A percentile compares a stretch with the other conserved stretches of the same genome.
Evolutionary conservation across 2,888 invertebrate genomes (phyloP).

Genomic region (Euphydryas editha): DNA sequence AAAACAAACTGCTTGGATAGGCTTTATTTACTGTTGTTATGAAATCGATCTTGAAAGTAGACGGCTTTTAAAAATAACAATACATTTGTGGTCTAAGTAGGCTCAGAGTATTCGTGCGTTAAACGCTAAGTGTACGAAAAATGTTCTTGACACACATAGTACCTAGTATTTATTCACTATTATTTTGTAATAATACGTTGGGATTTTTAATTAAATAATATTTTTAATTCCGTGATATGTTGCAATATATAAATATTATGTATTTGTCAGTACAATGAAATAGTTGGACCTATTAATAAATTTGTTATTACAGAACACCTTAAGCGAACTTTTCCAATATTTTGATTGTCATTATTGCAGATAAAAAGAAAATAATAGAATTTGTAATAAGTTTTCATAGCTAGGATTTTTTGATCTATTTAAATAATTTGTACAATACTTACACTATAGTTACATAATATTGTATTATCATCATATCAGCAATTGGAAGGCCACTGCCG

Average conservation of each 20-base stretch:
- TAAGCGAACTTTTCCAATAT: too few species aligned
- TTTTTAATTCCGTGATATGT: neutral
- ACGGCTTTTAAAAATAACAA: conserved; percentile 10
- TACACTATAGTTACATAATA: too few species aligned
- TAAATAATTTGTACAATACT: too few species aligned
- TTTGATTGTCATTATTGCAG: too few species aligned
- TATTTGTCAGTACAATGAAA: too few species aligned
- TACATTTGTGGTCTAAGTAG: conserved; percentile 1
- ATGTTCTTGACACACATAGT: conserved; percentile 8
- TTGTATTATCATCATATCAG: too few species aligned
- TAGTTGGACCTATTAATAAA: too few species aligned
- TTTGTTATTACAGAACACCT: too few species aligned
- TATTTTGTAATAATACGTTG: neutral
- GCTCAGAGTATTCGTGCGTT: conserved; percentile 2
- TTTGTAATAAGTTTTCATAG: too few species aligned
- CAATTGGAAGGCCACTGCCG: too few species aligned
- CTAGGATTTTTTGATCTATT: too few species aligned
- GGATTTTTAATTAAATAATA: neutral
- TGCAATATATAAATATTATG: neutral
- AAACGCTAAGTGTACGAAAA: conserved; percentile 13
- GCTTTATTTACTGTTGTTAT: conserved; percentile 9
- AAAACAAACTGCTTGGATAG: conserved; percentile 9
- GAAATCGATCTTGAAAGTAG: conserved; percentile 10
- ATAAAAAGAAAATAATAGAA: too few species aligned
- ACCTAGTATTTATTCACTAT: neutral